Conservation (phyloP, 2,888 invertebrate species). For the Aphelenchoides bicaudatus region DNA sequence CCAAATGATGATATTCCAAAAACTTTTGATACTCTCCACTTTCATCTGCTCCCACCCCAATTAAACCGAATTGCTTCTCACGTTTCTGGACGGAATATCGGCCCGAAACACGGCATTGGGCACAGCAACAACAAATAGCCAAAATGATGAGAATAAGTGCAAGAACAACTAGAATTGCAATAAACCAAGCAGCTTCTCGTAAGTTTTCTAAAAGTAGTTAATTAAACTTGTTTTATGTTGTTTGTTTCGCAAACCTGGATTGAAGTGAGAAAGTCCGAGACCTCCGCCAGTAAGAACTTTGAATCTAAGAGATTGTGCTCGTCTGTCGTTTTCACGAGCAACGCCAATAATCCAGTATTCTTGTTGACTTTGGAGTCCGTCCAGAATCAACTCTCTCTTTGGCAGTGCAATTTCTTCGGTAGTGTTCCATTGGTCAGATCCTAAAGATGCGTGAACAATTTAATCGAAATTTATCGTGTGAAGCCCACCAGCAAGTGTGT, state of each 20-base stretch:
- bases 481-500: constrained; percentile 64
- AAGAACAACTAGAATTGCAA: constrained; percentile 61
- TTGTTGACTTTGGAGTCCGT: constrained; percentile 75
- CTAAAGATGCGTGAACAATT: constrained; percentile 63
- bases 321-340: constrained; percentile 77
- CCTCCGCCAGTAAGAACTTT: constrained; percentile 26
- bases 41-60: constrained; percentile 15
- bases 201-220: constrained; percentile 46
- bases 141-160: constrained; percentile 58
- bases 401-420: constrained; percentile 68
- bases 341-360: constrained; percentile 82
- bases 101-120: constrained; percentile 19
- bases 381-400: constrained; percentile 72
- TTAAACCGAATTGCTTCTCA: constrained; percentile 19
- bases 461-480: constrained; percentile 3
- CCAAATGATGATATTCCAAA: constrained; percentile 19
- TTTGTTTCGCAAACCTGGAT: constrained; percentile 25
- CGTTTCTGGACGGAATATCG: constrained; percentile 21
- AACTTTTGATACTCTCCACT: constrained; percentile 19
- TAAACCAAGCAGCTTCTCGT: constrained; percentile 63
- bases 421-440: constrained; percentile 70
- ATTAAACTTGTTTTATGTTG: neutral
- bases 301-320: constrained; percentile 48
- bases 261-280: constrained; percentile 27
- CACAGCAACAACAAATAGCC: constrained; percentile 48